A percentile compares a stretch with the other conserved stretches of the same genome.
Conservation (phyloP, 2,888 invertebrate species). For the Clanis bilineata region DNA sequence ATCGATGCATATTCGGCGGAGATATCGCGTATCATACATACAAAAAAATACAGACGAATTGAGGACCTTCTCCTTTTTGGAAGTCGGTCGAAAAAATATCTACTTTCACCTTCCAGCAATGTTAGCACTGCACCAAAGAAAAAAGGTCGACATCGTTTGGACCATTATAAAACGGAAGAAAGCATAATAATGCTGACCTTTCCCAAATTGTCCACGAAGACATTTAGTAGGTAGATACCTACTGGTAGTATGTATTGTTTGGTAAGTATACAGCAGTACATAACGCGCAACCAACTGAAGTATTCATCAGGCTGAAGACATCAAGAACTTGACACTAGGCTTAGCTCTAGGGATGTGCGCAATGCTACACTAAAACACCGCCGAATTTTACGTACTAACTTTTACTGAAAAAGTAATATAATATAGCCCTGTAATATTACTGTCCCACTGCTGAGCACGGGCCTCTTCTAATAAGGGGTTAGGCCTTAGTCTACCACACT, state of each 20-base stretch:
- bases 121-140: constrained; percentile 9
- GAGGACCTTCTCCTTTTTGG: too few relatives aligned
- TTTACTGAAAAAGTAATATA: too few relatives aligned
- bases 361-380: not conserved
- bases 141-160: constrained; percentile 17
- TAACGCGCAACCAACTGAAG: constrained; percentile 51
- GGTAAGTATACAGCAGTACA: constrained; percentile 37
- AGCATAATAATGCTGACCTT: constrained; percentile 17
- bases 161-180: constrained; percentile 19
- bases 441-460: too few relatives aligned
- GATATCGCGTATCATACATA: too few relatives aligned
- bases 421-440: too few relatives aligned
- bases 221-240: too few relatives aligned
- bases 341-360: constrained; percentile 44
- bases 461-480: too few relatives aligned
- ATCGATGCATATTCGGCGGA: too few relatives aligned
- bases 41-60: too few relatives aligned
- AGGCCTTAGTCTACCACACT: too few relatives aligned
- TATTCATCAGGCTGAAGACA: constrained; percentile 63
- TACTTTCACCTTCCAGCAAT: not conserved
- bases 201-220: constrained; percentile 13
- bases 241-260: constrained; percentile 28
- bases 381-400: too few relatives aligned
- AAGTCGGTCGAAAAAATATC: too few relatives aligned
- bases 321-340: constrained; percentile 54